A percentile compares a stretch with the other conserved stretches of the same genome.
Evolutionary conservation across 2,797 vertebrate species (phyloP).

Genomic region (Chlorospingus semifuscus): DNA sequence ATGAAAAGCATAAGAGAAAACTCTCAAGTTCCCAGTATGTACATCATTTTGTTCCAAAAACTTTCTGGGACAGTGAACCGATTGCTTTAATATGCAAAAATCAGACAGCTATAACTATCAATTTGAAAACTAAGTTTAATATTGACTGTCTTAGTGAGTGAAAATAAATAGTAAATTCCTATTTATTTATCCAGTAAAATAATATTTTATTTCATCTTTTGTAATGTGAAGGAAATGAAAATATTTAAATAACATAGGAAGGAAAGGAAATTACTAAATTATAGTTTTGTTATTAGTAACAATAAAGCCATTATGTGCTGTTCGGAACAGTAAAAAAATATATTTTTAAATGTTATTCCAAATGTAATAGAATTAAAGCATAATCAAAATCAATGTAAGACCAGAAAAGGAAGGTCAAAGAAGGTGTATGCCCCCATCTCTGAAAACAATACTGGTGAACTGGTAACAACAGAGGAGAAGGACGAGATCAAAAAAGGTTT

Average conservation of each 20-base stretch:
- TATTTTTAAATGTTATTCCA: constrained; percentile 20
- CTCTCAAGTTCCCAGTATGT: not conserved
- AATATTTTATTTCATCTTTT: not conserved
- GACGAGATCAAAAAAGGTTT: not conserved
- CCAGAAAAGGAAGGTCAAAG: not conserved
- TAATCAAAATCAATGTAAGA: constrained; percentile 6
- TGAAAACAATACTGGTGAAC: not conserved
- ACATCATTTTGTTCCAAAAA: not conserved
- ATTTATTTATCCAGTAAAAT: not conserved
- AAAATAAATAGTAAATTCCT: not conserved
- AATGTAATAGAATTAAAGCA: not conserved
- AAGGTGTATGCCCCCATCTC: fast-evolving
- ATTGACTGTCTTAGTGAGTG: not conserved
- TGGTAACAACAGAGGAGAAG: not conserved
- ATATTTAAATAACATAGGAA: not conserved
- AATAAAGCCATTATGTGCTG: not conserved
- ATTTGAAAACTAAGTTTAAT: not conserved
- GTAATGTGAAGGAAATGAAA: not conserved
- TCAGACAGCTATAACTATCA: not conserved
- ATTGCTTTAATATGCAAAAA: not conserved
- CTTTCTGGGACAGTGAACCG: not conserved
- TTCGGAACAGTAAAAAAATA: constrained; percentile 21
- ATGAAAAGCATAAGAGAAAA: not conserved
- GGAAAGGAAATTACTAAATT: constrained; percentile 2
- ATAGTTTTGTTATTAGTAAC: not conserved